These are phyloP conservation scores for Pristionchus mayeri DNA, from an alignment of 2,888 invertebrate genomes.

Conservation along the genomic window DNA sequence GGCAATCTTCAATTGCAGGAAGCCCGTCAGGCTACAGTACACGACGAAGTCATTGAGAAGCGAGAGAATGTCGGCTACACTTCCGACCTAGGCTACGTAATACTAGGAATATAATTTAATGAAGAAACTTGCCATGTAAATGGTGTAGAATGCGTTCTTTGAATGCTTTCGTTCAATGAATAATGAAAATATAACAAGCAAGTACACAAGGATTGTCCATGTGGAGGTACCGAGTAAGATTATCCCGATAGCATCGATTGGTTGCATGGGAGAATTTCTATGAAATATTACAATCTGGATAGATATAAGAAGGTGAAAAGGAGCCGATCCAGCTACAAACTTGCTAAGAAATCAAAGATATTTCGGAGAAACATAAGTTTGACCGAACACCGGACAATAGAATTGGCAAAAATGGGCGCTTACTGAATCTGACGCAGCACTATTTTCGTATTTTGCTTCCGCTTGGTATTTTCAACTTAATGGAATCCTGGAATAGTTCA, in stretches of 20 bases:
- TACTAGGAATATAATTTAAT: not conserved
- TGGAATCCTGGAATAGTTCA: too few relatives aligned
- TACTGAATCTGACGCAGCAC: too few relatives aligned
- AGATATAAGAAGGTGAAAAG: too few relatives aligned
- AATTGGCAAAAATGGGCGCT: too few relatives aligned
- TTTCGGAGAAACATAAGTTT: too few relatives aligned
- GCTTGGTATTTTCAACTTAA: too few relatives aligned
- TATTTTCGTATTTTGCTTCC: too few relatives aligned
- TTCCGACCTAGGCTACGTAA: not conserved
- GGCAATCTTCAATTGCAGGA: not conserved
- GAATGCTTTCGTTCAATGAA: not conserved
- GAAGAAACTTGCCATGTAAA: not conserved
- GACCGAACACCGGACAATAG: too few relatives aligned
- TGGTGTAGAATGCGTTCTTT: not conserved
- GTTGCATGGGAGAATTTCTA: too few relatives aligned
- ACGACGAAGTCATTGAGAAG: not conserved
- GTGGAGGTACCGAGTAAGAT: not conserved
- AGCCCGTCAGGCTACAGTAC: not conserved
- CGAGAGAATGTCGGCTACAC: not conserved
- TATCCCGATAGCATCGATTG: not conserved
- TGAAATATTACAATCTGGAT: too few relatives aligned
- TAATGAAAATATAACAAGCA: not conserved
- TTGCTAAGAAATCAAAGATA: too few relatives aligned
- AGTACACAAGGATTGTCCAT: not conserved
- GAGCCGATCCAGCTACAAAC: too few relatives aligned